Evolutionary conservation across 2,888 invertebrate species (phyloP).

Genomic region (Rhopalosiphum nymphaeae): DNA sequence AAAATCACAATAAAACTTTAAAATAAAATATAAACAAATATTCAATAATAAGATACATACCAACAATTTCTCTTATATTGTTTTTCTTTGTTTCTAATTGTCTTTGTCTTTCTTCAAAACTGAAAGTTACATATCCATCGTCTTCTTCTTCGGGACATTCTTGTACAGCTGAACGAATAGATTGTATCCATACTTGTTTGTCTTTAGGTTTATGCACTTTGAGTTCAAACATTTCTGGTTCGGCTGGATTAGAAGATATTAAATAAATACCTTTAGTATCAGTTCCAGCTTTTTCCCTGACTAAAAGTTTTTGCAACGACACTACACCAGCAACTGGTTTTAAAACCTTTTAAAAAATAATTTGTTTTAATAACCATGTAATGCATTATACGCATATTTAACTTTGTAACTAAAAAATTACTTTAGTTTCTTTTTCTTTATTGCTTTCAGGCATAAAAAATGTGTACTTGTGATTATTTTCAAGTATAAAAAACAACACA

Average conservation of each 20-base stretch:
- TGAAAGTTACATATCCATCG: conserved; percentile 74
- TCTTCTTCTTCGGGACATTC: conserved; percentile 87
- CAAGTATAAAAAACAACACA: conserved; percentile 90
- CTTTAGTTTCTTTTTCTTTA: conserved; percentile 81
- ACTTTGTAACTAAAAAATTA: conserved; percentile 69
- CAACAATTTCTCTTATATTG: conserved; percentile 84
- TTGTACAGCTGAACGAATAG: conserved; percentile 86
- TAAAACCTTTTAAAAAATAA: conserved; percentile 39
- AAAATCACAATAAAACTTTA: background rate
- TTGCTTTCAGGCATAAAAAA: conserved; percentile 94
- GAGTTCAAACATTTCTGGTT: conserved; percentile 97
- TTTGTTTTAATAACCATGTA: background rate
- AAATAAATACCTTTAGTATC: conserved; percentile 91
- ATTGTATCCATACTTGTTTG: conserved; percentile 89
- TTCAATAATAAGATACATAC: conserved; percentile 72
- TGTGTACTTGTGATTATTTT: conserved; percentile 72
- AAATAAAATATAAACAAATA: background rate
- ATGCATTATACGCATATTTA: background rate
- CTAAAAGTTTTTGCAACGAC: conserved; percentile 89
- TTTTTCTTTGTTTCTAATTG: conserved; percentile 83
- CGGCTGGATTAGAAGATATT: conserved; percentile 90
- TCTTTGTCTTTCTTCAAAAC: conserved; percentile 83
- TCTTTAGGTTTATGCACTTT: conserved; percentile 89
- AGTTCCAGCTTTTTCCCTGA: conserved; percentile 93
- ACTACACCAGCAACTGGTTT: conserved; percentile 83